Conservation (phyloP, 2,888 invertebrate species). For the Drosophila niveifrons region DNA sequence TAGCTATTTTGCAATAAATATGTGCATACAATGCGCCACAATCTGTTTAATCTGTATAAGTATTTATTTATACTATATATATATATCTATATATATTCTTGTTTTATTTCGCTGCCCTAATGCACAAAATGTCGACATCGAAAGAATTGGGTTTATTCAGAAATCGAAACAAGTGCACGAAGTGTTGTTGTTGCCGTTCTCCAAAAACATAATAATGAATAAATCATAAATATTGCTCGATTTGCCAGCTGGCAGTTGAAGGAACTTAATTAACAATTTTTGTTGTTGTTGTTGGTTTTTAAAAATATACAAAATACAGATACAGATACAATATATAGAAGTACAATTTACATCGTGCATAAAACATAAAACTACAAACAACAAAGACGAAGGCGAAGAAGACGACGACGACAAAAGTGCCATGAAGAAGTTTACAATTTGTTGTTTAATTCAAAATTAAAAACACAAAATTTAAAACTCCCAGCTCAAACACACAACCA, state of each 20-base stretch:
- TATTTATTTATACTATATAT: constrained; percentile 31
- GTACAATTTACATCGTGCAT: constrained; percentile 45
- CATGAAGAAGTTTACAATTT: constrained; percentile 62
- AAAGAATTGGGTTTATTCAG: constrained; percentile 27
- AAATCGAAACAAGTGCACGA: constrained; percentile 51
- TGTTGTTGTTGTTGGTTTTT: constrained; percentile 25
- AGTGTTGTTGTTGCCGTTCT: constrained; percentile 27
- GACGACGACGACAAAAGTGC: constrained; percentile 51
- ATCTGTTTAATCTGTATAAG: constrained; percentile 48
- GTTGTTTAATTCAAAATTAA: constrained; percentile 28
- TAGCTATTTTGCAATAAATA: constrained; percentile 75
- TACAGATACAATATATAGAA: constrained; percentile 28
- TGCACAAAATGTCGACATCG: constrained; percentile 64
- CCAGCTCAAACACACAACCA: constrained; percentile 16
- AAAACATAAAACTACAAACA: constrained; percentile 28
- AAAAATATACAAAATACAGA: constrained; percentile 49
- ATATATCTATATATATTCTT: constrained; percentile 26
- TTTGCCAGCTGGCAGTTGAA: constrained; percentile 57
- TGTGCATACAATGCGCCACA: constrained; percentile 67
- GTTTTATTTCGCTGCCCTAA: constrained; percentile 57
- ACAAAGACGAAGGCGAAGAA: constrained; percentile 28
- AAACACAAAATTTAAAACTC: constrained; percentile 28
- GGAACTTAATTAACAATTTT: constrained; percentile 73
- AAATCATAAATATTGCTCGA: constrained; percentile 73
- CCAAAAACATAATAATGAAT: constrained; percentile 23